A percentile compares a stretch with the other conserved stretches of the same genome.
phyloP scores from a whole-genome alignment of 1,140 invertebrate genomes.

The Phortica variegata region DNA sequence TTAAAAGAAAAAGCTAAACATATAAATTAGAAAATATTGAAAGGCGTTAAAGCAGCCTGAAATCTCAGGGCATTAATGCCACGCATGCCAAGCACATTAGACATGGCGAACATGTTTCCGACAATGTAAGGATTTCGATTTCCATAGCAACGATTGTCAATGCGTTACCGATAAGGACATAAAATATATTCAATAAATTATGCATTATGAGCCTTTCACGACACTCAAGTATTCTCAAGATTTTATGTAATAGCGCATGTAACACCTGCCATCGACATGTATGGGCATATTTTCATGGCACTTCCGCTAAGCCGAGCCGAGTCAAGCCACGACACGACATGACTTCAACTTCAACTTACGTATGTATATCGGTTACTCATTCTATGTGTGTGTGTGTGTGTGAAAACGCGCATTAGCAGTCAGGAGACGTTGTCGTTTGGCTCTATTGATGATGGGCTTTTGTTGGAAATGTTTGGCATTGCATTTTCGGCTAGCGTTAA shows the following conservation, averaged over 20 bases:
- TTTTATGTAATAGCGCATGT: constrained; percentile 25
- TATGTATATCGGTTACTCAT: too few species aligned
- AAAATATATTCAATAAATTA: constrained; percentile 39
- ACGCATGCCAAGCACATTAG: too few species aligned
- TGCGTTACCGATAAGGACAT: not conserved
- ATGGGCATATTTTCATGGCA: not conserved
- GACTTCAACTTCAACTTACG: too few species aligned
- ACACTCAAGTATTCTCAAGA: constrained; percentile 10
- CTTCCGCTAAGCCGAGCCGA: constrained; percentile 26
- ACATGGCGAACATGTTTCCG: constrained; percentile 13
- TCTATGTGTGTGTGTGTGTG: too few species aligned
- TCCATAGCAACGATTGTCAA: not conserved
- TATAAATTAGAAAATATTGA: too few species aligned
- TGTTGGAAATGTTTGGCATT: constrained; percentile 20
- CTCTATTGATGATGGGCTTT: not conserved
- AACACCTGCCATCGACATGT: constrained; percentile 29
- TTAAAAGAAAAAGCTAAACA: too few species aligned
- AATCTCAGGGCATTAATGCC: too few species aligned
- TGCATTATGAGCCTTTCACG: constrained; percentile 39
- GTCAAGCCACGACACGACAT: too few species aligned
- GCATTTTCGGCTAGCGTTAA: constrained; percentile 25
- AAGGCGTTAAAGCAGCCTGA: too few species aligned
- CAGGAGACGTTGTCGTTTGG: constrained; percentile 24
- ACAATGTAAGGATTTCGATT: constrained; percentile 29
- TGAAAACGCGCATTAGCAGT: constrained; percentile 41